phyloP scores from a whole-genome alignment of 2,113 vertebrate species.

The Actinemys pallida region DNA sequence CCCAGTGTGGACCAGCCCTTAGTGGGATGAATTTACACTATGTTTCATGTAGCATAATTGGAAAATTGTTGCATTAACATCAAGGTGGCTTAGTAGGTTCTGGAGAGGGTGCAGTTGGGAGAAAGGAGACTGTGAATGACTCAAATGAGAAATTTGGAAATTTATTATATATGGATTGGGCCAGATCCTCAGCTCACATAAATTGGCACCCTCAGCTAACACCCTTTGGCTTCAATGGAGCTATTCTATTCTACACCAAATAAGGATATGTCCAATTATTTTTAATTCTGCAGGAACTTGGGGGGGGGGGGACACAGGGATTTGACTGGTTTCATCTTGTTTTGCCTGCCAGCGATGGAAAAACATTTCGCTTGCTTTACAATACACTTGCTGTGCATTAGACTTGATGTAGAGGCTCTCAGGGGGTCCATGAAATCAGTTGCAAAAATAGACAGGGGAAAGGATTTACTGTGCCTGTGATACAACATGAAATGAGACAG shows the following conservation, averaged over 20 bases:
- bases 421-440: background rate
- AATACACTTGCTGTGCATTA: background rate
- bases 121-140: background rate
- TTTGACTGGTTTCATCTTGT: background rate
- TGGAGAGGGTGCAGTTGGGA: background rate
- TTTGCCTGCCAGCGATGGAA: background rate
- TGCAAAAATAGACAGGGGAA: fast-evolving
- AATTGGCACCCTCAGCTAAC: background rate
- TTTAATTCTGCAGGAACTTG: background rate
- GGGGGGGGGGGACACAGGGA: background rate
- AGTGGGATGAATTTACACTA: background rate
- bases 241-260: background rate
- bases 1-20: background rate
- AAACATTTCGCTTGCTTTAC: background rate
- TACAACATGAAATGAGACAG: background rate
- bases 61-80: background rate
- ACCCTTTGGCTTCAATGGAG: background rate
- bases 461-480: background rate
- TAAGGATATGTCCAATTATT: background rate
- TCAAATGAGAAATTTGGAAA: conserved; percentile 15
- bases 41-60: conserved; percentile 8
- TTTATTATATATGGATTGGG: background rate
- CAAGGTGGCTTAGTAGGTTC: background rate
- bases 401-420: background rate
- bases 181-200: fast-evolving